Evolutionary conservation across 2,113 vertebrate genomes (phyloP).

Genomic region (Melanerpes aurifrons): DNA sequence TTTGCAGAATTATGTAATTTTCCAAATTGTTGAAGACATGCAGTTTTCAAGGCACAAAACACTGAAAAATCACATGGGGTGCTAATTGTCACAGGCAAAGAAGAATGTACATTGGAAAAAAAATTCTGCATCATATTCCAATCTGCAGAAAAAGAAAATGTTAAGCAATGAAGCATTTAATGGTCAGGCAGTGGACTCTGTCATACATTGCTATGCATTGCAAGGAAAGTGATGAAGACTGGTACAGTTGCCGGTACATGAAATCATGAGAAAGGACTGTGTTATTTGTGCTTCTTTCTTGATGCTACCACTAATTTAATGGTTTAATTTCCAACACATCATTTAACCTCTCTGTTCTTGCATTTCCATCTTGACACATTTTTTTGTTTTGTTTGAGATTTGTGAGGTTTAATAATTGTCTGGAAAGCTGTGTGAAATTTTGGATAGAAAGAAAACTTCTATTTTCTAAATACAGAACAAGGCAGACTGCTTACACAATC

Average conservation of each 20-base stretch:
- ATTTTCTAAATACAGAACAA: not conserved
- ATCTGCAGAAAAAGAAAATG: not conserved
- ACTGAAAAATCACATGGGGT: not conserved
- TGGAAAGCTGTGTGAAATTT: not conserved
- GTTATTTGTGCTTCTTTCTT: not conserved
- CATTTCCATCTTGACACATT: not conserved
- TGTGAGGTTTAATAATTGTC: not conserved
- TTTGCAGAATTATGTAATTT: not conserved
- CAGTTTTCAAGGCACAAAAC: not conserved
- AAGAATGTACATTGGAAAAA: not conserved
- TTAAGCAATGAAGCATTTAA: not conserved
- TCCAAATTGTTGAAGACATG: not conserved
- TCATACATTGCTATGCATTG: not conserved
- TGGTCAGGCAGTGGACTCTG: not conserved
- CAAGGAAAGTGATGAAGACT: not conserved
- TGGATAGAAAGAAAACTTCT: not conserved
- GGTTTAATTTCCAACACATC: not conserved
- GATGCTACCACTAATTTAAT: not conserved
- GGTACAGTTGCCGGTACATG: not conserved
- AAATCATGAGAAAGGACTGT: not conserved
- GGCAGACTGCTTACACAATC: not conserved
- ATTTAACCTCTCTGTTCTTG: not conserved
- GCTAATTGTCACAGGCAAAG: not conserved
- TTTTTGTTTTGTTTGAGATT: not conserved
- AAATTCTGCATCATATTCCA: not conserved